Base-by-base conservation (phyloP, 23 tunicate species). In the Trididemnum clinides region DNA sequence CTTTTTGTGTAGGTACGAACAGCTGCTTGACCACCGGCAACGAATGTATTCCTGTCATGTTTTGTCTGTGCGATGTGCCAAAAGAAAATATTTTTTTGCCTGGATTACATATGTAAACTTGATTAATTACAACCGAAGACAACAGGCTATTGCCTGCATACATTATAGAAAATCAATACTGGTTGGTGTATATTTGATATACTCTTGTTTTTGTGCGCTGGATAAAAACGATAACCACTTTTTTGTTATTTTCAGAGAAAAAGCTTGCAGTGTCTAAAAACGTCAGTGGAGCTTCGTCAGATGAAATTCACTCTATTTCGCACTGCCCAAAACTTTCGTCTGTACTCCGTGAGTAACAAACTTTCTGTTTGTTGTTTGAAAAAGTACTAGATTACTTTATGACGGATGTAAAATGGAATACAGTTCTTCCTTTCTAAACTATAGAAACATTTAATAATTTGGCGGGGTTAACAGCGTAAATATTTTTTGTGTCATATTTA, bases 21-120 rank as follows among this genome's bases (percentile, higher is more conserved):
- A 23, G 26, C 15, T 66, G 74, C 37, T 83, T 39, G 35, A 27
- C 2, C 20, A 25, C 1, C 78, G 39, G 25, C 38, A 39, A 28
- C 32, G 25, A 83, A 65, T 83, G 78, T 28, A 44, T 26, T 34
- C 64, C 18, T 73, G 88, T 36, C 50, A 33, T 6, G 51, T 26
- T 27, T 33, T 90, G 34, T 33, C 81, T 23, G 28, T 78, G 2
- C 38, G 28, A 57, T 64, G 12, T 7, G 58, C 81, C 20, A 72
- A 29, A 37, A 85, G 95, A 72, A 51, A 81, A 80, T 66, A 25
- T 49, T 84, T 85, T 38, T 34, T 64, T 62, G 22, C 28, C 0
- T 90, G 95, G 95, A 12, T 80, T 33, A 3, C 72, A n/a, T 90
- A 50, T 79, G 82, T 85, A 12, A 75, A 79, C 31, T 18, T 18